These are phyloP conservation scores for Cinclus mexicanus DNA, from an alignment of 2,113 vertebrate species.

Conservation along the genomic window DNA sequence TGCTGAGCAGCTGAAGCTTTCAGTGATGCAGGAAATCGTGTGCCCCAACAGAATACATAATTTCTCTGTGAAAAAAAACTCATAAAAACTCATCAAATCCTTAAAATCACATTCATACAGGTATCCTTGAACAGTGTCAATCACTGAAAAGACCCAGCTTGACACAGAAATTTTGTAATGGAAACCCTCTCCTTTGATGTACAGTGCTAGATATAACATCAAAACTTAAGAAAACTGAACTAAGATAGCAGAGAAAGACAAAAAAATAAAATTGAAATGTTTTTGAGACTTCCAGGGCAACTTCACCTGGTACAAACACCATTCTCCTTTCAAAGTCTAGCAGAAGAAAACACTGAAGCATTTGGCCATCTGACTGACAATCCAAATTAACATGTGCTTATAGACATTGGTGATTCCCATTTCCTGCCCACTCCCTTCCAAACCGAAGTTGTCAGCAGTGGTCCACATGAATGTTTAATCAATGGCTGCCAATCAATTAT, in stretches of 20 bases:
- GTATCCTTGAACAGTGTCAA: background rate
- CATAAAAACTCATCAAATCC: background rate
- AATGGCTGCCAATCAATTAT: background rate
- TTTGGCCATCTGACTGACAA: background rate
- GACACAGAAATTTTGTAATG: background rate
- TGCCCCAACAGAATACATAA: background rate
- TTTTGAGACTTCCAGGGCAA: background rate
- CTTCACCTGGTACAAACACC: background rate
- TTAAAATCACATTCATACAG: background rate
- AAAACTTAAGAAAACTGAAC: background rate
- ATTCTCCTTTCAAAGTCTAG: background rate
- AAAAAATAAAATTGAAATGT: background rate
- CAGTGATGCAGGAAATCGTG: background rate
- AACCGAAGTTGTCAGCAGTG: background rate
- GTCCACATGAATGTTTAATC: background rate
- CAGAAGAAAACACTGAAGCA: background rate
- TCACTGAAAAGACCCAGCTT: background rate
- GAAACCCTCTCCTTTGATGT: background rate
- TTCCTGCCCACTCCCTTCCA: background rate
- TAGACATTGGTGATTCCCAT: background rate
- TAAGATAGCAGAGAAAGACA: background rate
- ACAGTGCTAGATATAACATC: background rate
- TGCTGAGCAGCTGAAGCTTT: background rate
- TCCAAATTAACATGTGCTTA: background rate
- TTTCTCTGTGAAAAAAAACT: background rate